Conservation (phyloP, 1,140 invertebrate species). For the Drosophila subpulchrella region DNA sequence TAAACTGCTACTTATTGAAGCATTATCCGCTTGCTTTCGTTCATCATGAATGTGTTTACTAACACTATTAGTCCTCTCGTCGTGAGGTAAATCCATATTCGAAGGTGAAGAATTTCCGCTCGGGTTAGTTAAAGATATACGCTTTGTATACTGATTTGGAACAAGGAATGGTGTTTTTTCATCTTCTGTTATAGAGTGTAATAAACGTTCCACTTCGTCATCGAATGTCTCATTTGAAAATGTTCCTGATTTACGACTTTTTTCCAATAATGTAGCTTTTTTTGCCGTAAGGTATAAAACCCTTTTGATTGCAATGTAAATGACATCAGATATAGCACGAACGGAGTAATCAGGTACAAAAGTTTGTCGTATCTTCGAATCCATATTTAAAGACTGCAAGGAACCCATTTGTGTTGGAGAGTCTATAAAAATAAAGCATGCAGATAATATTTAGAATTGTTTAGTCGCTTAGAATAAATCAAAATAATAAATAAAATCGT, state of each 20-base stretch:
- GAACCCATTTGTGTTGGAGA: conserved; percentile 88
- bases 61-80: conserved; percentile 48
- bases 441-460: too few relatives aligned
- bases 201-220: conserved; percentile 90
- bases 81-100: conserved; percentile 59
- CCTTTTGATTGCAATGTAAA: conserved; percentile 92
- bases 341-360: conserved; percentile 98
- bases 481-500: too few relatives aligned
- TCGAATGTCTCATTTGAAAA: conserved; percentile 88
- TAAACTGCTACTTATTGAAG: conserved; percentile 67
- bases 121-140: conserved; percentile 43
- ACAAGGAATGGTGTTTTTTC: conserved; percentile 52
- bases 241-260: conserved; percentile 86
- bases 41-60: conserved; percentile 29
- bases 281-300: conserved; percentile 95
- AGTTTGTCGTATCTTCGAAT: conserved; percentile 90
- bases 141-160: conserved; percentile 38
- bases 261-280: conserved; percentile 93
- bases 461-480: too few relatives aligned
- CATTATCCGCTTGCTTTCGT: conserved; percentile 49
- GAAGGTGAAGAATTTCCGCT: conserved; percentile 62
- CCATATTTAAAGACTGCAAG: conserved; percentile 92
- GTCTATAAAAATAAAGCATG: conserved; percentile 80
- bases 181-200: conserved; percentile 70
- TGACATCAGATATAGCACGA: conserved; percentile 91